phyloP scores from a whole-genome alignment of 1,140 invertebrate species.

The Calephelis virginiensis region DNA sequence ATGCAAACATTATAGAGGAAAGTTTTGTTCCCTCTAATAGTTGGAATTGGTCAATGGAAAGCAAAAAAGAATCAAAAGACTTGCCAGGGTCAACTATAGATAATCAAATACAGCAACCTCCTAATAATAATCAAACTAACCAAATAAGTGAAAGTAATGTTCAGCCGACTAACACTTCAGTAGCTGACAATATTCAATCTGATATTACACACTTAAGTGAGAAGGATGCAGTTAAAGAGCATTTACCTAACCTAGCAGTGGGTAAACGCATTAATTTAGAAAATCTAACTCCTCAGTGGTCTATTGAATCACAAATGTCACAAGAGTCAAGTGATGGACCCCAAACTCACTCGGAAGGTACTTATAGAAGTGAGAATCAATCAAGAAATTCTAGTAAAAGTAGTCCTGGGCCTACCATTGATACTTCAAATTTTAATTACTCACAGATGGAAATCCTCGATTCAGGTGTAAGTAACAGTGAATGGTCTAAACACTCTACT shows the following conservation, averaged over 20 bases:
- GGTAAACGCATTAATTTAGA: slow-evolving; percentile 70
- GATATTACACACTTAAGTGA: slow-evolving; percentile 66
- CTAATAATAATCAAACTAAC: slow-evolving; percentile 25
- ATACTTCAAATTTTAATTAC: slow-evolving; percentile 67
- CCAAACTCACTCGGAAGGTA: slow-evolving; percentile 78
- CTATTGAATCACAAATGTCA: slow-evolving; percentile 81
- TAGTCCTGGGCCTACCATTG: slow-evolving; percentile 63
- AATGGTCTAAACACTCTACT: slow-evolving; percentile 48
- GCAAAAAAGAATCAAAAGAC: slow-evolving; percentile 50
- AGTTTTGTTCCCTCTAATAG: slow-evolving; percentile 65
- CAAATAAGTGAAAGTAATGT: slow-evolving; percentile 32
- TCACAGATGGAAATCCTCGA: slow-evolving; percentile 49
- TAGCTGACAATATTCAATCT: slow-evolving; percentile 16
- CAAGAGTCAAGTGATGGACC: slow-evolving; percentile 80
- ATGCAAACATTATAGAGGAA: slow-evolving; percentile 74
- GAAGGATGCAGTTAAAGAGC: slow-evolving; percentile 61
- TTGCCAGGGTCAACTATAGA: slow-evolving; percentile 3
- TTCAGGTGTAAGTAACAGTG: slow-evolving; percentile 42
- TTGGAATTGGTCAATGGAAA: slow-evolving; percentile 73
- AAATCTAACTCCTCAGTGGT: slow-evolving; percentile 80
- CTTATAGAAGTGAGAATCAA: slow-evolving; percentile 78
- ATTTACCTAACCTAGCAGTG: slow-evolving; percentile 60
- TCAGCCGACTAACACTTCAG: background rate
- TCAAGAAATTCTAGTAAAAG: slow-evolving; percentile 78
- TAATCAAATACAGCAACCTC: slow-evolving; percentile 25